Evolutionary conservation across 2,888 invertebrate species (phyloP).

Genomic region (Helleia helle): DNA sequence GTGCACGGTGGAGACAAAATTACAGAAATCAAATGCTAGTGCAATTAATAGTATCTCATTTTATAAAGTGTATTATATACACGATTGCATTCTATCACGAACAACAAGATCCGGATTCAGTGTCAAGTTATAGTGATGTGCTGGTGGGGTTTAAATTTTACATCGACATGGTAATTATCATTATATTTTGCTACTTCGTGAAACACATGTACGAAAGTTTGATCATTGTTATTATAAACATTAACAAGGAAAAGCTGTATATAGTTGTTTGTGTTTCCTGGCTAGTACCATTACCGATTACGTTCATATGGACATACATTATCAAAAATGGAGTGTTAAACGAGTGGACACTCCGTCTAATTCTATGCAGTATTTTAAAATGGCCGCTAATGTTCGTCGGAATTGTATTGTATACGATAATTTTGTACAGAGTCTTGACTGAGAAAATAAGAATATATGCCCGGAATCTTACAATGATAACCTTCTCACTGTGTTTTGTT

Average conservation of each 20-base stretch:
- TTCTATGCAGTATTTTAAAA: slow-evolving; percentile 44
- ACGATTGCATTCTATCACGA: slow-evolving; percentile 36
- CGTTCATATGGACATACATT: slow-evolving; percentile 30
- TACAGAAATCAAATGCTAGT: slow-evolving; percentile 63
- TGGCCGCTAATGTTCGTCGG: slow-evolving; percentile 56
- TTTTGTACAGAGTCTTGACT: slow-evolving; percentile 41
- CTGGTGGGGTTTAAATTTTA: slow-evolving; percentile 41
- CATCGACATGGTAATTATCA: slow-evolving; percentile 51
- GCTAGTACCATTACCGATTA: slow-evolving; percentile 45
- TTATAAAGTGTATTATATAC: slow-evolving; percentile 45
- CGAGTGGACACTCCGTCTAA: slow-evolving; percentile 35
- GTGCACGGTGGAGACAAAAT: slow-evolving; percentile 53
- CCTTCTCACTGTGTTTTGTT: slow-evolving; percentile 51
- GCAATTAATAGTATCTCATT: slow-evolving; percentile 51
- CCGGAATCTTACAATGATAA: slow-evolving; percentile 46
- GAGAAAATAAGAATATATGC: slow-evolving; percentile 53
- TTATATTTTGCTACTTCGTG: slow-evolving; percentile 54
- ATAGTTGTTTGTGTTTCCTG: slow-evolving; percentile 45
- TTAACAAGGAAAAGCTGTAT: slow-evolving; percentile 41
- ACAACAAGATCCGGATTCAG: slow-evolving; percentile 21
- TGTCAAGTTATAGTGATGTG: slow-evolving; percentile 19
- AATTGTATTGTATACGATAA: slow-evolving; percentile 40
- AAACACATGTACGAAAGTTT: slow-evolving; percentile 60
- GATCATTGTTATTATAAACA: slow-evolving; percentile 51
- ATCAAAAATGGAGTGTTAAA: slow-evolving; percentile 27